Evolutionary conservation across 1,140 invertebrate genomes (phyloP), one percentile per base, ranked within the genome.

Genomic region (Drosophila sp.): DNA sequence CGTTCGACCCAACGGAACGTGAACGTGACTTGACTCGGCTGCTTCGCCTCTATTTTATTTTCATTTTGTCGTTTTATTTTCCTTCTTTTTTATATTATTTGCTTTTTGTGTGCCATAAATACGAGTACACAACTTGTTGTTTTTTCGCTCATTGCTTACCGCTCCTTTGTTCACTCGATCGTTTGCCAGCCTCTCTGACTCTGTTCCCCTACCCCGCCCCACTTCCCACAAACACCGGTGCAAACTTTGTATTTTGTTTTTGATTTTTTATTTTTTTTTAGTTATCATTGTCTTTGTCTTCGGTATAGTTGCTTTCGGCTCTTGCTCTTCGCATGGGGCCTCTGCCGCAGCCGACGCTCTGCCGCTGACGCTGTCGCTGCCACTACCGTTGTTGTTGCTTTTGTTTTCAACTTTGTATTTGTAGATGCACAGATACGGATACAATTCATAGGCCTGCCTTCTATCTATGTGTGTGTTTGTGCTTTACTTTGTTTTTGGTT

Each of bases 91-190:
- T 70, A n/a, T 41, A 25, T 48, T 58, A 48, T 67, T 40, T 64
- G 43, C 46, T 25, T 73, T 73, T 61, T 72, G 62, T 72, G 45
- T 66, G 69, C 62, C 73, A 76, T 76, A 65, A 76, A 71, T 70
- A 21, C 21, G 21, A 21, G 21, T 21, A 74, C 51, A 72, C 63
- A 59, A 46, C 18, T 50, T 34, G 8, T 51, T 54, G 70, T 41
- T 74, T 69, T 48, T 72, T 65, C 41, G 48, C 32, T 45, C 43
- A 51, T 58, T 57, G 40, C n/a, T 34, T 59, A 57, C 59, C 61
- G 64, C 66, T 82, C 65, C 80, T 82, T 82, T 82, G 79, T 82
- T 82, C 63, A 54, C 14, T 45, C 56, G 75, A 78, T 82, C 79
- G 70, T 53, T 76, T 77, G 76, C 63, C 70, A 70, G 56, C 69